Percentiles rank a stretch among this genome's conserved stretches.
phyloP scores from a whole-genome alignment of 2,113 vertebrate species.

The Heterochromis multidens region DNA sequence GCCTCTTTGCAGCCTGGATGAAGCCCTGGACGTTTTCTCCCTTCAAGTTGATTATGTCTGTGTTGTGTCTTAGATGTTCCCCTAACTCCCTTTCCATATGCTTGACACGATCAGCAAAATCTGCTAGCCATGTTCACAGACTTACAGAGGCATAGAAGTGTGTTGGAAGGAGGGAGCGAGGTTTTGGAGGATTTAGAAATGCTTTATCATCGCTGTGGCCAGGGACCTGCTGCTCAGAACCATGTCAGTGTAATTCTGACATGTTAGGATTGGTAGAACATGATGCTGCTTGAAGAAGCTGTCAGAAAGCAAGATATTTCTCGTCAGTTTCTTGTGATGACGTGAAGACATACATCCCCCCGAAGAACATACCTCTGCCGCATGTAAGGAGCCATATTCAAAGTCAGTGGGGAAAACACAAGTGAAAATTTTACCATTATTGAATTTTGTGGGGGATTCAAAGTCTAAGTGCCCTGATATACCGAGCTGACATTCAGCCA shows the following conservation, averaged over 20 bases:
- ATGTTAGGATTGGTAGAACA: neutral
- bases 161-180: neutral
- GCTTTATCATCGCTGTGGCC: neutral
- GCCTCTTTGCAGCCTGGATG: neutral
- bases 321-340: neutral
- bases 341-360: neutral
- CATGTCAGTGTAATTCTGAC: neutral
- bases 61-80: slow-evolving; percentile 50
- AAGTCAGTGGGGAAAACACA: neutral
- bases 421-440: neutral
- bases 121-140: neutral
- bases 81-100: slow-evolving; percentile 47
- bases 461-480: neutral
- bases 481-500: neutral
- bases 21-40: neutral
- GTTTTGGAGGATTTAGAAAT: neutral
- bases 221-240: neutral
- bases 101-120: neutral
- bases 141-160: neutral
- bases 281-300: neutral
- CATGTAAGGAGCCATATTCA: neutral
- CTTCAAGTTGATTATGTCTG: slow-evolving; percentile 54
- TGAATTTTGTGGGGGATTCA: neutral
- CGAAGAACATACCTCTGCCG: neutral
- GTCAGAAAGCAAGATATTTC: neutral